Evolutionary conservation across 1,140 invertebrate species (phyloP).

Genomic region (Zaprionus kolodkinae): DNA sequence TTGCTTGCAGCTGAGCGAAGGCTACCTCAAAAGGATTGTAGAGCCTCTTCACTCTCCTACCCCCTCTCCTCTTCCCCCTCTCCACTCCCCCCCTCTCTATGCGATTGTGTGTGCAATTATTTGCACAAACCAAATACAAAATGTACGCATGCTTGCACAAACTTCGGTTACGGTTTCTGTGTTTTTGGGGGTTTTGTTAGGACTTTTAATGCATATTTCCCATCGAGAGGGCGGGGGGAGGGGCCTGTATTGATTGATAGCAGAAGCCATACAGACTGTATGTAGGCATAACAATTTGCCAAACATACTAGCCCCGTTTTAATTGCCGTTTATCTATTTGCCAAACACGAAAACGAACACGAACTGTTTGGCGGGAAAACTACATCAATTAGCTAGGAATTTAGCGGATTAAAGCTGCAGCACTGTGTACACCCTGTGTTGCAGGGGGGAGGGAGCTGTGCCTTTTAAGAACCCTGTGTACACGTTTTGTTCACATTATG

Average conservation of each 20-base stretch:
- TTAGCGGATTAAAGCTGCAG: constrained; percentile 18
- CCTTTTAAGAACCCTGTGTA: background rate
- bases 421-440: too few species aligned
- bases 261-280: too few species aligned
- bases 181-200: too few species aligned
- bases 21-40: constrained; percentile 30
- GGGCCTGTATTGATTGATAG: constrained; percentile 28
- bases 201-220: constrained; percentile 18
- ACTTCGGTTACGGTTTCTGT: constrained; percentile 1
- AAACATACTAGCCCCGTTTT: background rate
- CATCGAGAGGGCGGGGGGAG: background rate
- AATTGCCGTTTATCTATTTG: constrained; percentile 3
- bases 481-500: constrained; percentile 14
- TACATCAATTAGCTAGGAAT: background rate
- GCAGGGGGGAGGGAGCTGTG: background rate
- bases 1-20: constrained; percentile 45
- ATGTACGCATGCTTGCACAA: constrained; percentile 23
- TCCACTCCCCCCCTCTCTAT: background rate
- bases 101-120: constrained; percentile 47
- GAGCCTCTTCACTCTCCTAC: background rate
- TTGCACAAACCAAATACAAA: constrained; percentile 48
- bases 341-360: background rate
- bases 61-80: background rate
- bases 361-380: background rate
- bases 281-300: background rate